Evolutionary conservation across 2,113 vertebrate species (phyloP).

Genomic region (Pseudopodoces humilis): DNA sequence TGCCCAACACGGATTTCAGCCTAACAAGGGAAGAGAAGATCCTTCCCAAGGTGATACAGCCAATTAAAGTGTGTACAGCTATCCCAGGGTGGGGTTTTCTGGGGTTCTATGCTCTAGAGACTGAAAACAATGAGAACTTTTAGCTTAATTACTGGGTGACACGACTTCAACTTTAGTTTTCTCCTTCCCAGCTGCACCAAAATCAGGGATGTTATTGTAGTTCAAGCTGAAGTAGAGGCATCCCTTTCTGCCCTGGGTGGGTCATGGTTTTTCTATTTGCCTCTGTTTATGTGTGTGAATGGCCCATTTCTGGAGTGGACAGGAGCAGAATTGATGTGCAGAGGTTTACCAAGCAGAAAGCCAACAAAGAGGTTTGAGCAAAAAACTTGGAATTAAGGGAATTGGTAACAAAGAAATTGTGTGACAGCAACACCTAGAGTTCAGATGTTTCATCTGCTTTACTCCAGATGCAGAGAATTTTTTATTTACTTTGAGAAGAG

Average conservation of each 20-base stretch:
- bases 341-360: not conserved
- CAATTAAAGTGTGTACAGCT: not conserved
- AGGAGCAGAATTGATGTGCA: not conserved
- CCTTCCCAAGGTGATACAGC: not conserved
- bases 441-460: not conserved
- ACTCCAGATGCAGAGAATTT: not conserved
- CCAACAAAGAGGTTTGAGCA: not conserved
- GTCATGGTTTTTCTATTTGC: not conserved
- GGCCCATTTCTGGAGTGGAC: not conserved
- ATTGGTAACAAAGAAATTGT: not conserved
- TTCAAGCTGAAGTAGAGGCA: not conserved
- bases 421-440: constrained; percentile 10
- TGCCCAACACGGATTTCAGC: not conserved
- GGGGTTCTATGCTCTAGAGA: not conserved
- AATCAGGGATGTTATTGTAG: not conserved
- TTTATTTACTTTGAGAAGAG: not conserved
- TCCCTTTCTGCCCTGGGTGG: not conserved
- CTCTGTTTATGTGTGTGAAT: not conserved
- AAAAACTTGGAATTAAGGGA: not conserved
- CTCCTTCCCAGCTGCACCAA: not conserved
- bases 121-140: not conserved
- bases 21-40: not conserved
- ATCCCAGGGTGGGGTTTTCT: not conserved
- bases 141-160: not conserved
- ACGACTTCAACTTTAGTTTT: not conserved